These are phyloP conservation scores for Pontoporia blainvillei DNA, from an alignment of 2,113 vertebrate species.

Conservation along the genomic window DNA sequence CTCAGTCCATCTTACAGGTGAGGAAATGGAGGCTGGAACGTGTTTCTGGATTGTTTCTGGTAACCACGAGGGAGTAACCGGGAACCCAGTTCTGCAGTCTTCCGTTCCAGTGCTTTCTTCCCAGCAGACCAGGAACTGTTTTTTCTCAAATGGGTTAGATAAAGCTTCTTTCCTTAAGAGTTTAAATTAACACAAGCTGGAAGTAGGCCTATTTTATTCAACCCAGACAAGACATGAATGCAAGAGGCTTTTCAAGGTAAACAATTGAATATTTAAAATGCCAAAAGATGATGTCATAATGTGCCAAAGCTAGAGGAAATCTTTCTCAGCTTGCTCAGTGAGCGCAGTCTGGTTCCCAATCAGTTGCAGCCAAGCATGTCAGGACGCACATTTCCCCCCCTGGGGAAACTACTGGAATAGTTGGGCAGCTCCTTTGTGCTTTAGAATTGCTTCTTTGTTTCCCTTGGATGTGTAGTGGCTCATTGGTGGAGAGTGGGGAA, in stretches of 20 bases:
- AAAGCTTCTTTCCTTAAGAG: background rate
- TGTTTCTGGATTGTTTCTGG: background rate
- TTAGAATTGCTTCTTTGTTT: background rate
- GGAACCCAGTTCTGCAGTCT: background rate
- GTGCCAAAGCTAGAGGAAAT: background rate
- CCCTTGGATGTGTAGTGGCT: background rate
- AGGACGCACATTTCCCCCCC: background rate
- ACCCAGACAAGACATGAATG: background rate
- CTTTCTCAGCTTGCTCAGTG: background rate
- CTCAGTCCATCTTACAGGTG: background rate
- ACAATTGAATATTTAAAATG: background rate
- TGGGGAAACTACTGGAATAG: background rate
- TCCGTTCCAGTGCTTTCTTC: background rate
- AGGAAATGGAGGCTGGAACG: background rate
- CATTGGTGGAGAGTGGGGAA: background rate
- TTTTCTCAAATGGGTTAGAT: background rate
- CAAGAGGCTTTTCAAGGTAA: slow-evolving; percentile 14
- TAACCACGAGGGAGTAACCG: too few relatives aligned
- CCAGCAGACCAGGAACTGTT: background rate
- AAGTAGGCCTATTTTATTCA: background rate
- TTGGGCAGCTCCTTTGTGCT: background rate
- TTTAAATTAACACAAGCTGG: background rate
- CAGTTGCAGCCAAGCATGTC: background rate
- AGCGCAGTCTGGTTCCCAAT: background rate
- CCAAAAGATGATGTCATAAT: background rate